Evolutionary conservation across 2,888 invertebrate species (phyloP).

Genomic region (Philopedon plagiatum): DNA sequence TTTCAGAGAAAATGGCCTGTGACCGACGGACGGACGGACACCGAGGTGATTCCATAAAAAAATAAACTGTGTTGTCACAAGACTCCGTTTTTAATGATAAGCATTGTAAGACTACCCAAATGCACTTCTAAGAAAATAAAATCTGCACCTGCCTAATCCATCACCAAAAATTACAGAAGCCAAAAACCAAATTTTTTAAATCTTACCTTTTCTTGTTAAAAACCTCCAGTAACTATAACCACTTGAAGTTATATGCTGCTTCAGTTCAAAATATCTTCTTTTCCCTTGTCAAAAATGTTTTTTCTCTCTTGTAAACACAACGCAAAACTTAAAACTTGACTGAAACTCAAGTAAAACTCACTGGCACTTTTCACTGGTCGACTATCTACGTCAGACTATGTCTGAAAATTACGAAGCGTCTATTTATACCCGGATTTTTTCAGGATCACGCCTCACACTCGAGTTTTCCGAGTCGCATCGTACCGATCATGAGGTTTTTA

Average conservation of each 20-base stretch:
- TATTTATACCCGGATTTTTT: conserved; percentile 58
- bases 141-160: background rate
- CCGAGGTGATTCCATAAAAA: no score
- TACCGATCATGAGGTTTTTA: conserved; percentile 35
- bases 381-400: conserved; percentile 55
- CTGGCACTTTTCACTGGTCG: conserved; percentile 45
- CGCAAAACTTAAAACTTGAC: conserved; percentile 28
- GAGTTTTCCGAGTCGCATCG: background rate
- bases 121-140: no score
- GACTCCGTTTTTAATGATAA: no score
- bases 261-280: background rate
- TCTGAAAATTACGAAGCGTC: conserved; percentile 55
- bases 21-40: no score
- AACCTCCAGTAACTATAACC: background rate
- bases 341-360: conserved; percentile 26
- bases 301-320: conserved; percentile 19
- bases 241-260: background rate
- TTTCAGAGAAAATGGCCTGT: no score
- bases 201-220: background rate
- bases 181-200: background rate
- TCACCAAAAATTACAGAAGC: background rate
- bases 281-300: background rate
- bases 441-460: conserved; percentile 46
- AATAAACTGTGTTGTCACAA: no score
- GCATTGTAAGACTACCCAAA: no score